Evolutionary conservation across 2,797 vertebrate genomes (phyloP).

Genomic region (Phrynocephalus vlangalii): DNA sequence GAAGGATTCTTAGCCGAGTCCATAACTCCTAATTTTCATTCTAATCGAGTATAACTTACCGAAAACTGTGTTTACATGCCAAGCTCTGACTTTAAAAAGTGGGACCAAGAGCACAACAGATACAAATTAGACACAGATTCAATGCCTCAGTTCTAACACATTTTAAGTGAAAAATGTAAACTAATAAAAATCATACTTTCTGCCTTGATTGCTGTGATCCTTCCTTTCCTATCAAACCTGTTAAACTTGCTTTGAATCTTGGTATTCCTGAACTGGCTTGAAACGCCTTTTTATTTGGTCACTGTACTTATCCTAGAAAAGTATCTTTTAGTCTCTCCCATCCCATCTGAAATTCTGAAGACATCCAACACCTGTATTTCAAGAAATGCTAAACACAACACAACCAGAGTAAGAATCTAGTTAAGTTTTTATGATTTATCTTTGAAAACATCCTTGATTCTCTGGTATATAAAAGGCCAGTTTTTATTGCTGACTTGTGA

Average conservation of each 20-base stretch:
- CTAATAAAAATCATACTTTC: neutral
- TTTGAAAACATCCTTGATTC: neutral
- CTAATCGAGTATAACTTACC: constrained; percentile 18
- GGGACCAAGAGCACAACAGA: neutral
- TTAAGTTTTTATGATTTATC: constrained; percentile 6
- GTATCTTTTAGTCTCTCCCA: neutral
- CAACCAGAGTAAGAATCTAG: neutral
- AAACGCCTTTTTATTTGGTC: neutral
- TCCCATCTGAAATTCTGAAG: neutral
- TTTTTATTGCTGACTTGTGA: constrained; percentile 25
- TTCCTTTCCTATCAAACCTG: constrained; percentile 17
- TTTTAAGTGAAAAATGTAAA: neutral
- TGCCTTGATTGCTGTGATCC: neutral
- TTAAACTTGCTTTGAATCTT: neutral
- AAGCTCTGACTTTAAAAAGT: neutral
- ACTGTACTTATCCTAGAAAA: neutral
- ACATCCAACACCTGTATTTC: neutral
- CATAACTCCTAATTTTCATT: too few species aligned
- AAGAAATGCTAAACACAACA: neutral
- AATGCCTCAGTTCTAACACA: neutral
- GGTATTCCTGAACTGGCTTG: neutral
- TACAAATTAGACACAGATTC: neutral
- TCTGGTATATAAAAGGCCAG: neutral
- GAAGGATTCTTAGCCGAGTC: neutral
- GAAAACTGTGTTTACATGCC: neutral